Base-by-base conservation (phyloP, 2,797 vertebrate genomes). In the Anas capensis region DNA sequence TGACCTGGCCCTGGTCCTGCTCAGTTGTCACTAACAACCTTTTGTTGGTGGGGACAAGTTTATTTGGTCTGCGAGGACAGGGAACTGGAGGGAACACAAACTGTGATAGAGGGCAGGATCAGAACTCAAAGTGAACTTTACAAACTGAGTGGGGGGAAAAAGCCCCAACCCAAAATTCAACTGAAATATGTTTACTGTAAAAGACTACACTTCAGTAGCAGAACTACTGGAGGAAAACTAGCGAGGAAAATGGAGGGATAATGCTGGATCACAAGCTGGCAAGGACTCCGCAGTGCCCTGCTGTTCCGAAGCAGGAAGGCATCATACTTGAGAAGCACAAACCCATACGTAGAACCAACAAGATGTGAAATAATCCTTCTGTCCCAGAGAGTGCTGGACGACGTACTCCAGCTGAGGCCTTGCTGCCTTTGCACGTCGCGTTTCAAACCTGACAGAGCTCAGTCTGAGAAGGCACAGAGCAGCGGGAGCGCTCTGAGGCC, bases 301-400 rank as follows among this genome's bases (percentile, higher is more conserved):
- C 71, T 87, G 64, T 58, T 90, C 58, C 38, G 62, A 73, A 91
- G 85, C 29, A 92, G 68, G 64, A 73, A 91, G 60, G 21, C 8
- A 61, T 2, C 2, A 0, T 11, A 70, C 79, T 12, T 16, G 71
- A 46, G 86, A 73, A 62, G 23, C 80, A 76, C 90, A 86, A 90
- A 70, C 48, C 64, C 82, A 33, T 53, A 70, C 0, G 2, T 7
- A 68, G 17, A 69, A 76, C 56, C 92, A 90, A 6, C 36, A 91
- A 86, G 85, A 94, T 68, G 61, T 82, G 92, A 95, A 90, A 71
- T 60, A 68, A 75, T 83, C 73, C 71, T 95, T 92, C 90, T 93
- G 95, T 88, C 91, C 88, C 77, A 75, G 16, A 66, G 62, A 56
- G 34, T 53, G 82, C 15, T 4, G 65, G 76, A 88, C 69, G 48